Percentiles rank a stretch among this genome's conserved stretches.
Conservation (phyloP, 1,140 invertebrate species). For the Achatina immaculata region DNA sequence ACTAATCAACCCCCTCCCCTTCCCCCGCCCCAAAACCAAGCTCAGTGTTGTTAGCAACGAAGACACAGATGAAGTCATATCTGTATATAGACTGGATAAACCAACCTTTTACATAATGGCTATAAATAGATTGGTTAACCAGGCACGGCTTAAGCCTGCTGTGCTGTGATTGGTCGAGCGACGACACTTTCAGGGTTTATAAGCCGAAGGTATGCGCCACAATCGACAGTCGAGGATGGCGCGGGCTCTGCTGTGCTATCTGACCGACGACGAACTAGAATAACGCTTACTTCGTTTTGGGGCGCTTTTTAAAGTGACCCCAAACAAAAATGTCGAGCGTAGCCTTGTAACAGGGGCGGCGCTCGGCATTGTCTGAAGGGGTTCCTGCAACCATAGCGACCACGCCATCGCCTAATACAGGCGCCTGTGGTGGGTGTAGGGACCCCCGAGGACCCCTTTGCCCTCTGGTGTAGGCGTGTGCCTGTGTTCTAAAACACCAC, state of each 20-base stretch:
- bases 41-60: no score
- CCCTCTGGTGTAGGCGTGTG: neutral
- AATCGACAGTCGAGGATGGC: neutral
- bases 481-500: neutral
- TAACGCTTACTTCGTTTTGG: conserved; percentile 9
- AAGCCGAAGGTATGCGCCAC: neutral
- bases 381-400: neutral
- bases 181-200: neutral
- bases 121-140: neutral
- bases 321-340: neutral
- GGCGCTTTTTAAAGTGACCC: neutral
- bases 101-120: neutral
- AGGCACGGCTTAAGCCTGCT: neutral
- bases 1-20: no score
- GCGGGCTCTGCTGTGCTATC: neutral
- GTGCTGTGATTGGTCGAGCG: neutral
- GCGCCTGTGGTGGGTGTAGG: neutral
- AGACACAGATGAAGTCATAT: no score
- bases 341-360: neutral
- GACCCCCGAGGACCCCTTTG: neutral
- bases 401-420: neutral
- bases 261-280: neutral
- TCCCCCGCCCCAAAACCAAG: no score
- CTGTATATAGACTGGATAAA: no score
- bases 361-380: conserved; percentile 1